phyloP scores from a whole-genome alignment of 2,888 invertebrate species.

The Limnephilus marmoratus region DNA sequence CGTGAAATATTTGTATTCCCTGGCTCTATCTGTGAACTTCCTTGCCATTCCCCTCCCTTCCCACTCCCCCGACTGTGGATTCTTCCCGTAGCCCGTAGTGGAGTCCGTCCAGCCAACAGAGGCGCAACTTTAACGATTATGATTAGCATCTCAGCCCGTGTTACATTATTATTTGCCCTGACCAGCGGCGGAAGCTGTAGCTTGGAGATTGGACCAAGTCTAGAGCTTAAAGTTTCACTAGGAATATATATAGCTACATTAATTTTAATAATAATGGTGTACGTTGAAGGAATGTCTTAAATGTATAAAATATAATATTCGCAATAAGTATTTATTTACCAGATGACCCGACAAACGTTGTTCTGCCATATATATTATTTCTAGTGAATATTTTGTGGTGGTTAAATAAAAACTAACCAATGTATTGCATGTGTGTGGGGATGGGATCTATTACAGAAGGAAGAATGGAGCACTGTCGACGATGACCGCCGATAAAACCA shows the following conservation, averaged over 20 bases:
- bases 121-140: constrained; percentile 65
- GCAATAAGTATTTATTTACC: not conserved
- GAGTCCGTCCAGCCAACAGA: constrained; percentile 58
- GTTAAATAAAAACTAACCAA: no score
- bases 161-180: constrained; percentile 50
- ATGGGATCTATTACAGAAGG: no score
- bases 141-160: constrained; percentile 65
- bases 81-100: constrained; percentile 49
- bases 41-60: not conserved
- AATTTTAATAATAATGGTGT: not conserved
- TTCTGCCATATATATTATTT: no score
- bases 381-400: no score
- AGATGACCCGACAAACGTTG: no score
- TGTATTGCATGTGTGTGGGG: no score
- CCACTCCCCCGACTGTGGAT: not conserved
- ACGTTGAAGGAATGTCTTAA: not conserved
- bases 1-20: not conserved
- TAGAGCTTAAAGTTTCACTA: not conserved
- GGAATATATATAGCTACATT: not conserved
- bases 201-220: not conserved
- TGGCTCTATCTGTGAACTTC: not conserved
- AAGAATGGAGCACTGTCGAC: no score
- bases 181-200: not conserved
- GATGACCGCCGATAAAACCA: no score
- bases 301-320: not conserved